Percentiles rank a stretch among this genome's conserved stretches.
Evolutionary conservation across 2,113 vertebrate species (phyloP).

Genomic region (Rhodinocichla rosea): DNA sequence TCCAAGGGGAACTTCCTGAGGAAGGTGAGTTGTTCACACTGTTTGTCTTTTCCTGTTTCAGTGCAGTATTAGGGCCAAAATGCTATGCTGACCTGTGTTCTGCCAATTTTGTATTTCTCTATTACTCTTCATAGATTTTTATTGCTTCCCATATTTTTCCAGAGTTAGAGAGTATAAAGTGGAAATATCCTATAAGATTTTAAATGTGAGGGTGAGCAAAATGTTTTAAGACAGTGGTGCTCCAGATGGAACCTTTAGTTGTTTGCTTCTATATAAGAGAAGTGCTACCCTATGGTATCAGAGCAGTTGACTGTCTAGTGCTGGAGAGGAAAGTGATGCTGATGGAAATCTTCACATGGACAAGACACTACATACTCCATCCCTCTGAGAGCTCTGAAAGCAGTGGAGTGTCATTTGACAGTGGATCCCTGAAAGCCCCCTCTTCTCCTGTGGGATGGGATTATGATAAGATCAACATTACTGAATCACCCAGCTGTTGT

Average conservation of each 20-base stretch:
- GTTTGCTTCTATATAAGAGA: background rate
- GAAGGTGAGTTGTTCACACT: background rate
- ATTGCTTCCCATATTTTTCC: background rate
- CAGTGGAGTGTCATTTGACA: background rate
- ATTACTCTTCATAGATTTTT: background rate
- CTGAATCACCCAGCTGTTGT: background rate
- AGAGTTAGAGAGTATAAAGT: background rate
- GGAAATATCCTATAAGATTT: background rate
- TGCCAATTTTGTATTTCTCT: background rate
- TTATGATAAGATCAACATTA: background rate
- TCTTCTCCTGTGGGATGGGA: background rate
- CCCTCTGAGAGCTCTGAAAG: background rate
- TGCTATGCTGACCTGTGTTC: background rate
- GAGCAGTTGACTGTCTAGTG: background rate
- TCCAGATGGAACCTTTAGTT: background rate
- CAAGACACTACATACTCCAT: background rate
- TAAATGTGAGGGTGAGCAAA: background rate
- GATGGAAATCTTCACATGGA: background rate
- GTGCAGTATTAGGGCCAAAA: background rate
- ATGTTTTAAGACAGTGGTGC: background rate
- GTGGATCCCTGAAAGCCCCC: background rate
- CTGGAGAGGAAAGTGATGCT: background rate
- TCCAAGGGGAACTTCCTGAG: slow-evolving; percentile 1
- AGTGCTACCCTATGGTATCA: fast-evolving
- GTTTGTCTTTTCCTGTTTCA: slow-evolving; percentile 2